A percentile compares a stretch with the other conserved stretches of the same genome.
Evolutionary conservation across 2,888 invertebrate species (phyloP).

Genomic region (Anodontia alba): DNA sequence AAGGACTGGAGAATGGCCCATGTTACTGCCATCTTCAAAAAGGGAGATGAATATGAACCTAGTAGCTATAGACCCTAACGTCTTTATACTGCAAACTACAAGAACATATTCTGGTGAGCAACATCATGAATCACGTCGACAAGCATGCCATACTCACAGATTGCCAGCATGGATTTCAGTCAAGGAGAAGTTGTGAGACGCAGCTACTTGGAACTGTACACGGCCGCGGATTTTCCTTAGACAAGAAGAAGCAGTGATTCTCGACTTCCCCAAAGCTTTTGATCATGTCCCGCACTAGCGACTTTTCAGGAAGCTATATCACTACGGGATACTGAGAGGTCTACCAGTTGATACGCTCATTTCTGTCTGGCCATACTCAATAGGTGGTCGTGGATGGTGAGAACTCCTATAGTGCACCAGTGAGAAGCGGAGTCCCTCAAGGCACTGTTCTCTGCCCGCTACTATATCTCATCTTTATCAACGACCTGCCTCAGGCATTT

Average conservation of each 20-base stretch:
- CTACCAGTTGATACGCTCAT: conserved; percentile 17
- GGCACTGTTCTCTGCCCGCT: background rate
- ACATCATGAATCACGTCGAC: background rate
- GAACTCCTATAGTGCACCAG: background rate
- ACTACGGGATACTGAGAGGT: conserved; percentile 3
- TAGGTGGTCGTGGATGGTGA: background rate
- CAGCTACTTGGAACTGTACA: background rate
- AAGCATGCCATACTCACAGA: conserved; percentile 9
- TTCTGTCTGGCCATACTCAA: conserved; percentile 8
- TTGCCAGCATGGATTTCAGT: conserved; percentile 19
- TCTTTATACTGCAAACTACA: background rate
- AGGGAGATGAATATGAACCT: too few relatives aligned
- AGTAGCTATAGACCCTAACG: too few relatives aligned
- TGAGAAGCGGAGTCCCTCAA: background rate
- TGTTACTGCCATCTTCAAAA: too few relatives aligned
- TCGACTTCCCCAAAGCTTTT: conserved; percentile 36
- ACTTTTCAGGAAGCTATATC: conserved; percentile 12
- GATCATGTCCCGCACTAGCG: conserved; percentile 20
- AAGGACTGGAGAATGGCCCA: too few relatives aligned
- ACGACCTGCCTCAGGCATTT: background rate
- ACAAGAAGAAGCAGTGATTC: conserved; percentile 8
- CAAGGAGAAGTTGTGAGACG: background rate
- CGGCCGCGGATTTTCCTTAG: background rate
- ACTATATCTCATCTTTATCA: background rate
- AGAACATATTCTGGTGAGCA: too few relatives aligned